A percentile compares a stretch with the other conserved stretches of the same genome.
phyloP scores from a whole-genome alignment of 1,140 invertebrate species.

The Phenacoccus solenopsis region DNA sequence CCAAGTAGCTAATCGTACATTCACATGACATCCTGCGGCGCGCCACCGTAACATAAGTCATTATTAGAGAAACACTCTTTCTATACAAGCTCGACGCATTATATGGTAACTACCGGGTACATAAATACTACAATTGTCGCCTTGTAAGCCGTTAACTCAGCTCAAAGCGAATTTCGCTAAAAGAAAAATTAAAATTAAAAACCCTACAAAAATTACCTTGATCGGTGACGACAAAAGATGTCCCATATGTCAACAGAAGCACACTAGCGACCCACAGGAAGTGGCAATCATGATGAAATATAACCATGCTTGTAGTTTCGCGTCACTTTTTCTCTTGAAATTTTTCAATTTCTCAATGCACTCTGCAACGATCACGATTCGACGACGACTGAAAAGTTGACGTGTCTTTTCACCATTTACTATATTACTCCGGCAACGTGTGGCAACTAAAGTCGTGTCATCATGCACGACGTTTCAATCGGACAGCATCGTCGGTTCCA shows the following conservation, averaged over 20 bases:
- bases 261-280: slow-evolving; percentile 10
- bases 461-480: no score
- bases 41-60: no score
- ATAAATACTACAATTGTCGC: no score
- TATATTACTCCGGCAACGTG: background rate
- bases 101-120: no score
- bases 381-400: slow-evolving; percentile 6
- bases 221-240: background rate
- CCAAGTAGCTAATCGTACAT: no score
- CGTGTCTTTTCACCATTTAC: slow-evolving; percentile 12
- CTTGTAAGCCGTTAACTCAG: no score
- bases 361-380: background rate
- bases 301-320: slow-evolving; percentile 4
- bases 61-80: no score
- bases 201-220: background rate
- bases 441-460: background rate
- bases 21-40: no score
- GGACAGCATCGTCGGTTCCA: no score
- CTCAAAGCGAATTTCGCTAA: no score
- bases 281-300: slow-evolving; percentile 16
- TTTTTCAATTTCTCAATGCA: background rate
- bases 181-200: background rate
- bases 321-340: background rate
- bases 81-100: no score
- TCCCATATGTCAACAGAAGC: background rate